These are phyloP conservation scores for Ridgeia piscesae DNA, from an alignment of 1,140 invertebrate genomes.

Conservation along the genomic window DNA sequence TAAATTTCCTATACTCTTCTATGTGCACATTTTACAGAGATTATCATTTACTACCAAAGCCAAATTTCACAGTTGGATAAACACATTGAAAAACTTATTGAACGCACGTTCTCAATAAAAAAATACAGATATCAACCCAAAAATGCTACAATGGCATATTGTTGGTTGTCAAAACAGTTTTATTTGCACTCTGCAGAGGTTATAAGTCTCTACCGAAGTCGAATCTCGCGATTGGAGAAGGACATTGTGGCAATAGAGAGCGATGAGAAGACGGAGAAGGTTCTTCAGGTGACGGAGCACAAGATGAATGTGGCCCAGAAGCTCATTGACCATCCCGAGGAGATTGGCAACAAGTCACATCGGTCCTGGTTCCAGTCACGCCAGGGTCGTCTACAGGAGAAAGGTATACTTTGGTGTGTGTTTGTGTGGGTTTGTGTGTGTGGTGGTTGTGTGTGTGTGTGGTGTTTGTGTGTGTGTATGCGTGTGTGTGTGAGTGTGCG, in stretches of 20 bases:
- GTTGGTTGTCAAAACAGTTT: neutral
- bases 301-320: constrained; percentile 73
- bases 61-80: no score
- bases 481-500: no score
- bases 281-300: constrained; percentile 81
- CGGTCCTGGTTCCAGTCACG: constrained; percentile 87
- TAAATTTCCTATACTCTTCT: no score
- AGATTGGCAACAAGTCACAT: constrained; percentile 51
- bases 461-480: no score
- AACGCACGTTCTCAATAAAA: no score
- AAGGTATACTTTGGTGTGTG: constrained; percentile 58
- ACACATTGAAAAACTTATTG: no score
- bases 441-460: no score
- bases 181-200: constrained; percentile 65
- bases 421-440: no score
- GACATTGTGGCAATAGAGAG: constrained; percentile 78
- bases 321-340: constrained; percentile 64
- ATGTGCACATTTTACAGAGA: no score
- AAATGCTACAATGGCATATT: neutral
- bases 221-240: constrained; percentile 71
- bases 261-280: constrained; percentile 82
- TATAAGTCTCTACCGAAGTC: constrained; percentile 80
- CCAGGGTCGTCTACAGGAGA: constrained; percentile 78
- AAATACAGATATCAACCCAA: constrained; percentile 13
- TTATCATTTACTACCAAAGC: no score